Evolutionary conservation across 2,113 vertebrate species (phyloP).

Genomic region (Sprattus sprattus): DNA sequence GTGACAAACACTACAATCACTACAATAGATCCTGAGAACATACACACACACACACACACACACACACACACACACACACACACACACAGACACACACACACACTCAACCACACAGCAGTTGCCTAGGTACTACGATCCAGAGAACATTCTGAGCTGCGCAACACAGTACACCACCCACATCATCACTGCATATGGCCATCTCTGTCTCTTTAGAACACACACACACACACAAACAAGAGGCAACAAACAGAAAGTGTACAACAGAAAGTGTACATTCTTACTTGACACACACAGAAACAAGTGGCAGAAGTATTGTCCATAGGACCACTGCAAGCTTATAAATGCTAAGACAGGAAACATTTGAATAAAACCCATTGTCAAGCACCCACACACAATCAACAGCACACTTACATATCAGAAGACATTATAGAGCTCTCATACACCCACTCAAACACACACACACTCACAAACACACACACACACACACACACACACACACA

Average conservation of each 20-base stretch:
- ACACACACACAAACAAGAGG: conserved; percentile 13
- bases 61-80: neutral
- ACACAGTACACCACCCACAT: too few relatives aligned
- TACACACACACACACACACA: neutral
- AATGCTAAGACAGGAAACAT: too few relatives aligned
- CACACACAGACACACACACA: neutral
- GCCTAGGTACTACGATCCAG: neutral
- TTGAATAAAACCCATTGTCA: too few relatives aligned
- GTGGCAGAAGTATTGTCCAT: too few relatives aligned
- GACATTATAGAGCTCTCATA: neutral
- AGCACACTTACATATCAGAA: too few relatives aligned
- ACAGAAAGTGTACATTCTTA: too few relatives aligned
- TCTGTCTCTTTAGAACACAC: neutral
- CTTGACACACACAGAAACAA: too few relatives aligned
- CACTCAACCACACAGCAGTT: neutral
- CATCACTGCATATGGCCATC: too few relatives aligned
- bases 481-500: neutral
- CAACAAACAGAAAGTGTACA: too few relatives aligned
- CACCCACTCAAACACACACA: conserved; percentile 1
- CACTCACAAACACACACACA: neutral
- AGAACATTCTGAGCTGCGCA: too few relatives aligned
- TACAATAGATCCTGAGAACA: neutral
- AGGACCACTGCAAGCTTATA: too few relatives aligned
- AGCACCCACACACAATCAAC: neutral
- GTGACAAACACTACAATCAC: neutral